A percentile compares a stretch with the other conserved stretches of the same genome.
Evolutionary conservation across 2,113 vertebrate species (phyloP).

Genomic region (Typhlomys cinereus): DNA sequence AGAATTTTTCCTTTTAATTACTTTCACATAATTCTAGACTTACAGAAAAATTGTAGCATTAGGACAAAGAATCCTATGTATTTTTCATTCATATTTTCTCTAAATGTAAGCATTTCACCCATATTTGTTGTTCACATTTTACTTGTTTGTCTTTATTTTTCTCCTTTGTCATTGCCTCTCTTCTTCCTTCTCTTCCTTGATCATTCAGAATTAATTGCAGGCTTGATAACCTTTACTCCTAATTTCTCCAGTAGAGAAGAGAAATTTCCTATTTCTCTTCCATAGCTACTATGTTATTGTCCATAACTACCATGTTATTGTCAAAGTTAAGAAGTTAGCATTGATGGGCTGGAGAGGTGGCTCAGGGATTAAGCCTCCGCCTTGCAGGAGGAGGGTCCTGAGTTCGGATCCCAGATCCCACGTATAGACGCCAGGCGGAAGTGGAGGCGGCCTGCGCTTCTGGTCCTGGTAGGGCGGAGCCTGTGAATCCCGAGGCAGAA

Average conservation of each 20-base stretch:
- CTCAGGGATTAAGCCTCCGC: too few relatives aligned
- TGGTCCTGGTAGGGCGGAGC: too few relatives aligned
- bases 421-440: too few relatives aligned
- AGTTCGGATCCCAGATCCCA: too few relatives aligned
- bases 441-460: too few relatives aligned
- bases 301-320: neutral
- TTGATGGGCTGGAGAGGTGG: too few relatives aligned
- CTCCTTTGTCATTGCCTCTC: neutral
- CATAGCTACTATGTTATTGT: neutral
- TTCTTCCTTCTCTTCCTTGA: neutral
- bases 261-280: neutral
- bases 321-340: neutral
- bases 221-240: neutral
- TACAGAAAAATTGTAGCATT: neutral
- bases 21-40: neutral
- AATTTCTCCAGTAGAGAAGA: neutral
- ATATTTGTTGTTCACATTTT: neutral
- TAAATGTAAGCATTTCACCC: neutral
- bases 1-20: neutral
- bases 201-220: neutral
- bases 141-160: neutral
- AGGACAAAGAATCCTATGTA: neutral
- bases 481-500: too few relatives aligned
- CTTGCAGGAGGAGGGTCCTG: too few relatives aligned
- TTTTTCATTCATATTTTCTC: neutral